phyloP scores from a whole-genome alignment of 1,140 invertebrate species.

The Cryptotermes secundus region DNA sequence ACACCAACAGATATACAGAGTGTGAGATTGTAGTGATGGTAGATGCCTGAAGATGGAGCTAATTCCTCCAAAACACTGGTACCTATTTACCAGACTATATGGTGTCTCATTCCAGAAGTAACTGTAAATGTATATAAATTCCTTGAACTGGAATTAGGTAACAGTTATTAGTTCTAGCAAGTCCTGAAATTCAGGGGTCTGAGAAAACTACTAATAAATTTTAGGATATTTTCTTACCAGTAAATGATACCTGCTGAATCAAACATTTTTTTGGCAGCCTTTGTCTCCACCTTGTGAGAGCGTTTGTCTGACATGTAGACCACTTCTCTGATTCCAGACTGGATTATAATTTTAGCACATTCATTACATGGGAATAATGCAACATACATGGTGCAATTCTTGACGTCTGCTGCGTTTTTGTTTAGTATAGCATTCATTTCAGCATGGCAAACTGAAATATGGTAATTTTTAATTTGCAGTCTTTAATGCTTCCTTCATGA shows the following conservation, averaged over 20 bases:
- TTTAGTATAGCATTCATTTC: slow-evolving; percentile 97
- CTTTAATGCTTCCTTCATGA: too few relatives aligned
- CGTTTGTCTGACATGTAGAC: slow-evolving; percentile 84
- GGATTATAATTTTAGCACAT: slow-evolving; percentile 96
- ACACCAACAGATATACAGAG: too few relatives aligned
- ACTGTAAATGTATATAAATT: too few relatives aligned
- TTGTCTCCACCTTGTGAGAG: slow-evolving; percentile 61
- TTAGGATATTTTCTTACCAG: slow-evolving; percentile 46
- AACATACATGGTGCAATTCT: slow-evolving; percentile 82
- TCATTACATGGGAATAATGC: slow-evolving; percentile 93
- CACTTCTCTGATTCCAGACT: slow-evolving; percentile 82
- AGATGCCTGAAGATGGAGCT: too few relatives aligned
- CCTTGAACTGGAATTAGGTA: too few relatives aligned
- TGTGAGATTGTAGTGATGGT: too few relatives aligned
- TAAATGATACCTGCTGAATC: slow-evolving; percentile 70
- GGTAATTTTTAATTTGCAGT: slow-evolving; percentile 1
- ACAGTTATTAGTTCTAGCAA: too few relatives aligned
- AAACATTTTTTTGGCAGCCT: slow-evolving; percentile 80
- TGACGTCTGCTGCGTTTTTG: slow-evolving; percentile 75
- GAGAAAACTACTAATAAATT: too few relatives aligned
- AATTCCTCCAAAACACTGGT: too few relatives aligned
- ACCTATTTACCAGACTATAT: too few relatives aligned
- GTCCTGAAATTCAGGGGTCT: too few relatives aligned
- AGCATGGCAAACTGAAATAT: slow-evolving; percentile 88
- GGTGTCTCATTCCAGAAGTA: too few relatives aligned